phyloP scores from a whole-genome alignment of 2,888 invertebrate genomes.

The Lucinisca nassula region DNA sequence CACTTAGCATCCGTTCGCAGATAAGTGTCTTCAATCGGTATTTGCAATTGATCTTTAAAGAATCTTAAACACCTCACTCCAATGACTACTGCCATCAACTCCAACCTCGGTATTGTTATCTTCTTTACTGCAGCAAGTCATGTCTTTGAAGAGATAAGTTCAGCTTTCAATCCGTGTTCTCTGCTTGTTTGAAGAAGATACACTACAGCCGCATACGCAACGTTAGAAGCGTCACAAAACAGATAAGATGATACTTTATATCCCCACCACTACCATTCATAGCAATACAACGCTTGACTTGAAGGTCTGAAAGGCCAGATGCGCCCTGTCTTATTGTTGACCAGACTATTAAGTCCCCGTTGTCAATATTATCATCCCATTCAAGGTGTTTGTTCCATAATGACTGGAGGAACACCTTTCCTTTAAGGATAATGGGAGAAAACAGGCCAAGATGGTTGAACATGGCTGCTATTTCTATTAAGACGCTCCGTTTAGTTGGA shows the following conservation, averaged over 20 bases:
- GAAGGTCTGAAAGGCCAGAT: background rate
- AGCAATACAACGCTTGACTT: background rate
- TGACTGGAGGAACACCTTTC: no score
- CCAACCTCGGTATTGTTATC: constrained; percentile 12
- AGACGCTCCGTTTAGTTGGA: background rate
- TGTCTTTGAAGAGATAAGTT: constrained; percentile 1
- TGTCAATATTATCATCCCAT: background rate
- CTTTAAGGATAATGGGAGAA: no score
- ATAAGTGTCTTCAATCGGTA: background rate
- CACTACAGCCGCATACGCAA: background rate
- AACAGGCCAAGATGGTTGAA: no score
- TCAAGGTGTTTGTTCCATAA: background rate
- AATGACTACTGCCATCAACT: constrained; percentile 33
- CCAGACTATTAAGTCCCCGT: background rate
- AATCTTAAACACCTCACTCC: constrained; percentile 30
- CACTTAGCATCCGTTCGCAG: constrained; percentile 36
- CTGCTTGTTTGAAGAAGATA: background rate
- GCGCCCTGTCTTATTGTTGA: background rate
- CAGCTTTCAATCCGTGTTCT: background rate
- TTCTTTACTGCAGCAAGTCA: constrained; percentile 8
- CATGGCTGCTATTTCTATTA: no score
- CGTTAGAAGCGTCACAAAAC: background rate
- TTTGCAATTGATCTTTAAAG: constrained; percentile 13
- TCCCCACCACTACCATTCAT: background rate
- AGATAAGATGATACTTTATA: background rate